Percentiles rank a stretch among this genome's conserved stretches.
Evolutionary conservation across 2,888 invertebrate species (phyloP).

Genomic region (Tillus elongatus): DNA sequence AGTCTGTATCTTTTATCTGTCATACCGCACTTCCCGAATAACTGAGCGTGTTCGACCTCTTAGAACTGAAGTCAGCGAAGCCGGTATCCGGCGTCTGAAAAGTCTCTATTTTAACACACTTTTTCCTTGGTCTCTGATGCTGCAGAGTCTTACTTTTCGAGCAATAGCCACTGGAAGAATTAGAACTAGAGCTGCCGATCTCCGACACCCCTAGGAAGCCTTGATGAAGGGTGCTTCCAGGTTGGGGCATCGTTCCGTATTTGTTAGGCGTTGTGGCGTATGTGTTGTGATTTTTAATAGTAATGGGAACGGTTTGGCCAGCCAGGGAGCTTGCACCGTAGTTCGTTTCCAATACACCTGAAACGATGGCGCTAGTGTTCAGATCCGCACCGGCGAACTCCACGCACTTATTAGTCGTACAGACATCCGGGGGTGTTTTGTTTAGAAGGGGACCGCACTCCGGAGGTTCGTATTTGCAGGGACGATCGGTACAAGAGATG

Average conservation of each 20-base stretch:
- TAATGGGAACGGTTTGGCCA: constrained; percentile 43
- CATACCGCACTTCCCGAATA: constrained; percentile 40
- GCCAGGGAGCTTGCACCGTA: constrained; percentile 30
- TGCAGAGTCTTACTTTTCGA: constrained; percentile 39
- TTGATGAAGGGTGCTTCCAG: constrained; percentile 37
- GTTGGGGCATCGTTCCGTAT: constrained; percentile 37
- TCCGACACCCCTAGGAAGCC: constrained; percentile 40
- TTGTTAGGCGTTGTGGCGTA: constrained; percentile 29
- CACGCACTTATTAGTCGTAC: constrained; percentile 40
- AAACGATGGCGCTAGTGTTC: constrained; percentile 25
- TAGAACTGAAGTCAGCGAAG: constrained; percentile 31
- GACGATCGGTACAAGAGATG: constrained; percentile 25
- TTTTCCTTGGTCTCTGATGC: constrained; percentile 35
- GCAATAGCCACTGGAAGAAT: constrained; percentile 37
- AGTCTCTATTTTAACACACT: constrained; percentile 40
- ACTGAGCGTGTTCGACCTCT: constrained; percentile 33
- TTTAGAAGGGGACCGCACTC: constrained; percentile 41
- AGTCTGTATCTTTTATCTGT: constrained; percentile 20
- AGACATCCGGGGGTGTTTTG: constrained; percentile 44
- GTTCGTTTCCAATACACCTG: constrained; percentile 29
- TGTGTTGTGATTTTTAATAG: constrained; percentile 37
- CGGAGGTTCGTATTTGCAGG: constrained; percentile 29
- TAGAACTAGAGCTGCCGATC: constrained; percentile 37
- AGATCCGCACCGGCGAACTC: constrained; percentile 29
- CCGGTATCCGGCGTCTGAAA: constrained; percentile 38